A percentile compares a stretch with the other conserved stretches of the same genome.
These are phyloP conservation scores for Polydrusus pterygomalis DNA, from an alignment of 2,888 invertebrate species.

Conservation along the genomic window DNA sequence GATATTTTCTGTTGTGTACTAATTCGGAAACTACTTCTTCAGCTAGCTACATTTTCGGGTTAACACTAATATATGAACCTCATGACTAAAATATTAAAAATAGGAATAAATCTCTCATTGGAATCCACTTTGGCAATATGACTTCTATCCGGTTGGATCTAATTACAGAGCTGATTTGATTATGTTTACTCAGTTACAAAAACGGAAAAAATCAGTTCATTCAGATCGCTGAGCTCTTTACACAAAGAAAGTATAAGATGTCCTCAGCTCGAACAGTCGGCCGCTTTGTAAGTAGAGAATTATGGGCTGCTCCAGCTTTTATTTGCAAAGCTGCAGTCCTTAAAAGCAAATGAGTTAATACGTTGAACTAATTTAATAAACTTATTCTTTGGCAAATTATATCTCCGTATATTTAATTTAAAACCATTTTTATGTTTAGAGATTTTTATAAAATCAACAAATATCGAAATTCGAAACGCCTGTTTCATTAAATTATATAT, in stretches of 20 bases:
- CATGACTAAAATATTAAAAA: no score
- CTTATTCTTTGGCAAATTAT: conserved; percentile 19
- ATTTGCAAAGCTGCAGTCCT: conserved; percentile 28
- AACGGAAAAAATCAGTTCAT: conserved; percentile 18
- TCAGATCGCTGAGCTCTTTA: conserved; percentile 32
- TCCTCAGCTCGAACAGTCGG: conserved; percentile 43
- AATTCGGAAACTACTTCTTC: no score
- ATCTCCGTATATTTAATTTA: neutral
- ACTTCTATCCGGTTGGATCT: neutral
- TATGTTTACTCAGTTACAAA: conserved; percentile 9
- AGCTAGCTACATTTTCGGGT: no score
- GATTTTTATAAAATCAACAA: neutral
- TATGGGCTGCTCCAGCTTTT: conserved; percentile 29
- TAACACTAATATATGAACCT: no score
- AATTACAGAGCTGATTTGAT: conserved; percentile 23
- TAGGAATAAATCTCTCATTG: no score
- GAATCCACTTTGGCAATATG: no score
- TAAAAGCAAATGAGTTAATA: conserved; percentile 40
- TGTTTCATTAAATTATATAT: no score
- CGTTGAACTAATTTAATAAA: conserved; percentile 23
- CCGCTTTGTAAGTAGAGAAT: conserved; percentile 38
- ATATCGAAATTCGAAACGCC: no score
- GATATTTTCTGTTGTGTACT: no score
- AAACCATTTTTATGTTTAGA: neutral
- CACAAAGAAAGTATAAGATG: conserved; percentile 40